phyloP scores from a whole-genome alignment of 1,140 invertebrate species.

The Drosophila sucinea region DNA sequence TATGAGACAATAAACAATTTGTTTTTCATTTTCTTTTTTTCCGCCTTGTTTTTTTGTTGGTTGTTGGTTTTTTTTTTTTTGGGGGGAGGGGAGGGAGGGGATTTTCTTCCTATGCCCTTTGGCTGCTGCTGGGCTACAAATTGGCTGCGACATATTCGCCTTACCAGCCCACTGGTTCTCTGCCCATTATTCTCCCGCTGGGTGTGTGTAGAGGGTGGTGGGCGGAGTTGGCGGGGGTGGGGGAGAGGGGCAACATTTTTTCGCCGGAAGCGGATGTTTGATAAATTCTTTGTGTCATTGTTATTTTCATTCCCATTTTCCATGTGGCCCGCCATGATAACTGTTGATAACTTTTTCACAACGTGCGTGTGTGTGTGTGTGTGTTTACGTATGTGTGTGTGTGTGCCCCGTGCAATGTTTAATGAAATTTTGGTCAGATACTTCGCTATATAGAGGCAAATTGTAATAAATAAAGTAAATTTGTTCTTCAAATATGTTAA shows the following conservation, averaged over 20 bases:
- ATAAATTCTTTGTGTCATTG: constrained; percentile 67
- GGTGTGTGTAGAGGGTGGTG: neutral
- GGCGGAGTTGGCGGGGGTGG: too few relatives aligned
- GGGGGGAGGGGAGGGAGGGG: too few relatives aligned
- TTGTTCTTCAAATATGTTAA: too few relatives aligned
- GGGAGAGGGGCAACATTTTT: constrained; percentile 18
- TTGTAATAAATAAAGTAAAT: too few relatives aligned
- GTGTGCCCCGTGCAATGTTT: neutral
- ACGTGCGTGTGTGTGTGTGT: constrained; percentile 6
- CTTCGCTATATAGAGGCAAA: too few relatives aligned
- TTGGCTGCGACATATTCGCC: constrained; percentile 43
- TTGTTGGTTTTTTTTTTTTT: too few relatives aligned
- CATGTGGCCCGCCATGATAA: constrained; percentile 45
- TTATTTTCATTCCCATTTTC: constrained; percentile 45
- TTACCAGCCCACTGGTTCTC: neutral
- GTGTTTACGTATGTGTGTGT: neutral
- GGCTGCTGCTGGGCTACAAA: constrained; percentile 35
- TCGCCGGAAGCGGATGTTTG: constrained; percentile 70
- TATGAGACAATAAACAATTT: constrained; percentile 72
- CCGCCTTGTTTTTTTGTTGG: too few relatives aligned
- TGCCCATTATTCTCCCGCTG: neutral
- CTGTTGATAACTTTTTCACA: constrained; percentile 40
- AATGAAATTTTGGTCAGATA: too few relatives aligned
- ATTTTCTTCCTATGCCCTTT: neutral
- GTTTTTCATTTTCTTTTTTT: constrained; percentile 17